Evolutionary conservation across 1,140 invertebrate genomes (phyloP).

Genomic region (Drosophila lowei): DNA sequence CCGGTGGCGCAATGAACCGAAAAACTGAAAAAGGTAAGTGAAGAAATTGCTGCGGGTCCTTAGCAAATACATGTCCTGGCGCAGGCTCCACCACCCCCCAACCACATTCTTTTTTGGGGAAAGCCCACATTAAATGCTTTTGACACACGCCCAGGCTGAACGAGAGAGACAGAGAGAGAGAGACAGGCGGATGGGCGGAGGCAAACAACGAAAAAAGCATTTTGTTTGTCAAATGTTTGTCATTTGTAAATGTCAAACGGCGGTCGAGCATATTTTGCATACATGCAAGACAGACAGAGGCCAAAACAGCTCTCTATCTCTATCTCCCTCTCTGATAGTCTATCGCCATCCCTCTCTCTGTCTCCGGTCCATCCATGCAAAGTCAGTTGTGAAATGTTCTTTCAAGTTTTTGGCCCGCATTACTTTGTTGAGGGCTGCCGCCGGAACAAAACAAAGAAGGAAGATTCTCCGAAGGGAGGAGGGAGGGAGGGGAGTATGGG

Average conservation of each 20-base stretch:
- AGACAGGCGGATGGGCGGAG: slow-evolving; percentile 17
- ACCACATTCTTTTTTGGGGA: slow-evolving; percentile 11
- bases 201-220: slow-evolving; percentile 49
- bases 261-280: slow-evolving; percentile 80
- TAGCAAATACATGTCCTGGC: slow-evolving; percentile 32
- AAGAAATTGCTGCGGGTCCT: slow-evolving; percentile 60
- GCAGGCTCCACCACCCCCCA: slow-evolving; percentile 2
- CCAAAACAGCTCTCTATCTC: not conserved
- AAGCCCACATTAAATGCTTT: slow-evolving; percentile 63
- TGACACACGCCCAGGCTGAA: slow-evolving; percentile 18
- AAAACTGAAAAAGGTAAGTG: slow-evolving; percentile 43
- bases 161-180: not conserved
- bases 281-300: slow-evolving; percentile 6
- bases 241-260: slow-evolving; percentile 82
- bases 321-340: not conserved
- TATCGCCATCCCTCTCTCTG: not conserved
- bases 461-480: not conserved
- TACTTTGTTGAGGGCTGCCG: slow-evolving; percentile 21
- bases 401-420: slow-evolving; percentile 67
- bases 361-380: slow-evolving; percentile 21
- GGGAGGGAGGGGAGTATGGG: slow-evolving; percentile 1
- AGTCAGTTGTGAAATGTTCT: slow-evolving; percentile 56
- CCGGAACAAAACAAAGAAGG: slow-evolving; percentile 1
- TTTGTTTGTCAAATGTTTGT: slow-evolving; percentile 82
- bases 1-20: slow-evolving; percentile 37